Evolutionary conservation across 2,797 vertebrate genomes (phyloP), one percentile per base, ranked within the genome.

Genomic region (Myripristis jacobus): DNA sequence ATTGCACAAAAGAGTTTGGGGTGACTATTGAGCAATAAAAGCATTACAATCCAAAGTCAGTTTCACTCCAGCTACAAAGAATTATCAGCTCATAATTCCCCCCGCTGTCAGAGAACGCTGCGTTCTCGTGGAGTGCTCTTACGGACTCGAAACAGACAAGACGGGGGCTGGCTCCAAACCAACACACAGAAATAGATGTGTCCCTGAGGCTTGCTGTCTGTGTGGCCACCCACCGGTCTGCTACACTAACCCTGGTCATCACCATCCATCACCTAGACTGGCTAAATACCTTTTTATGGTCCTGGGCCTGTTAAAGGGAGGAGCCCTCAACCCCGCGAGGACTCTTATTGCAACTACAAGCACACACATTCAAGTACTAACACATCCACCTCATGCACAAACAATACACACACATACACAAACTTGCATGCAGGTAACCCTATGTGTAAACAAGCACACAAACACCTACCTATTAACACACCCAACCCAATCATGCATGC

Each of bases 201-300:
- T 78, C 70, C 66, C 70, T 54, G 13, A 61, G 58, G 66, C 54
- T 41, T 29, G 63, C 61, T n/a, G 27, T 56, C 47, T 27, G 52
- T 46, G 60, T 21, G 69, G 43, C 66, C 70, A 73, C 50, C 73
- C 78, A 68, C 77, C 64, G 64, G 54, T 60, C 48, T 53, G 78
- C 38, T 75, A 21, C 78, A 57, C 59, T 59, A 83, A 74, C 81
- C 70, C 70, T 48, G 65, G 21, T 70, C 83, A 71, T 90, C 78
- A 73, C 60, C 80, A 83, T 89, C 89, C 87, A 92, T 88, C 85
- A 88, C 34, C 64, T 34, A 12, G 70, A 90, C 81, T 65, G 77
- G 70, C 66, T 82, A 80, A 89, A 85, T 77, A 75, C 76, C 73
- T 77, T 84, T 89, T 82, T 82, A 88, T 82, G 79, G 79, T 68